These are phyloP conservation scores for Drosophila seclusa DNA, from an alignment of 2,888 invertebrate species.

Conservation along the genomic window DNA sequence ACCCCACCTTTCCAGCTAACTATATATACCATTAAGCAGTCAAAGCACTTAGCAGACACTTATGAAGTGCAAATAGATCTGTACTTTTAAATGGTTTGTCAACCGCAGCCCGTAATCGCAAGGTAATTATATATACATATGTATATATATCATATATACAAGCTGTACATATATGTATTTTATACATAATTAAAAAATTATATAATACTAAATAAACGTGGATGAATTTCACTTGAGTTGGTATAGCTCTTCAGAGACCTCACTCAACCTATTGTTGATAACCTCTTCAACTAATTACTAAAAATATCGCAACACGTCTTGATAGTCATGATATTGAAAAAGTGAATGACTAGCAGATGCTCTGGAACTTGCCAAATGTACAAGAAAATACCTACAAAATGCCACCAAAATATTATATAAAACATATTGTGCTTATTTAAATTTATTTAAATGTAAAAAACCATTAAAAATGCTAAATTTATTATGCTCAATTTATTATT, in stretches of 20 bases:
- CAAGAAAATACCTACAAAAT: neutral
- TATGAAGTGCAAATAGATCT: conserved; percentile 42
- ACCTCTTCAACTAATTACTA: conserved; percentile 32
- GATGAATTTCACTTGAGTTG: conserved; percentile 7
- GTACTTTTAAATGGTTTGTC: conserved; percentile 43
- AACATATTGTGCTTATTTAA: neutral
- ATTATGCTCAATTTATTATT: neutral
- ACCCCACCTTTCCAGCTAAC: conserved; percentile 5
- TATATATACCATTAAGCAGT: neutral
- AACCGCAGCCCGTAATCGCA: conserved; percentile 12
- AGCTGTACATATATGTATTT: neutral
- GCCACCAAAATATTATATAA: neutral
- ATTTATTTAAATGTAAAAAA: neutral
- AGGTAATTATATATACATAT: neutral
- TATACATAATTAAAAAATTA: neutral
- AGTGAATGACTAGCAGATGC: neutral
- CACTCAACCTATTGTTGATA: conserved; percentile 23
- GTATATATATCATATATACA: neutral
- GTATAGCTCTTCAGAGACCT: neutral
- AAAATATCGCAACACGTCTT: conserved; percentile 16
- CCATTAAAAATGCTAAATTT: neutral
- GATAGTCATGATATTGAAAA: neutral
- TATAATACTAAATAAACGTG: neutral
- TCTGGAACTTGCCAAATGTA: neutral
- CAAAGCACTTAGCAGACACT: conserved; percentile 39